Evolutionary conservation across 2,113 vertebrate species (phyloP), one percentile per base, ranked within the genome.

Genomic region (Caloenas nicobarica): DNA sequence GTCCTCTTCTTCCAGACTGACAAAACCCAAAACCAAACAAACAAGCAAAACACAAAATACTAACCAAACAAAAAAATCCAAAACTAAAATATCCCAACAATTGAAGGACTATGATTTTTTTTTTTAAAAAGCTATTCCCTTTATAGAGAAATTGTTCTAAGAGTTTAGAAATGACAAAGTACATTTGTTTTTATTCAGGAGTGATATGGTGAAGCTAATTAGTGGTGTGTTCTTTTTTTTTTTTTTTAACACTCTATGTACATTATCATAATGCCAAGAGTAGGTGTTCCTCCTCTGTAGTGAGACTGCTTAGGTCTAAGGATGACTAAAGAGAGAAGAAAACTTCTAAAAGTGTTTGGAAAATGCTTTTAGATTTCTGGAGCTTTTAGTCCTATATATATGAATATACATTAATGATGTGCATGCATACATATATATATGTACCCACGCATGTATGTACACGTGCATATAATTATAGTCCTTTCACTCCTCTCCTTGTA

Each of bases 181-280:
- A 88, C 56, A 82, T 71, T 81, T 93, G 34, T 36, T 96, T 95
- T 95, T 62, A 79, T 96, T 96, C 94, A 86, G 86, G 68, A 96
- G n/a, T 89, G 81, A 78, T 87, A 90, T 56, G 28, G 89, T 90
- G 57, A 91, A 95, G 54, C 76, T 93, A 95, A 91, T 90, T 93
- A 83, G 65, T 84, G 88, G 71, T 95, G 23, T 14, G 21, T 91
- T 10, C 19, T 90, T 81, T 50, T 80, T 93, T 44, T 44, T 88
- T 84, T 87, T 90, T 15, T 28, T 44, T 89, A 96, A 64, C 53
- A 48, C 81, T 95, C 95, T 95, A 61, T 71, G 50, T 85, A 90
- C 93, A 69, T 86, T 92, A 61, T 68, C 16, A 88, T 87, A 84
- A 85, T 91, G 68, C 64, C 71, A 97, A 77, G 82, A 95, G 88